A percentile compares a stretch with the other conserved stretches of the same genome.
phyloP scores from a whole-genome alignment of 2,888 invertebrate species.

The Drosophila lutescens region DNA sequence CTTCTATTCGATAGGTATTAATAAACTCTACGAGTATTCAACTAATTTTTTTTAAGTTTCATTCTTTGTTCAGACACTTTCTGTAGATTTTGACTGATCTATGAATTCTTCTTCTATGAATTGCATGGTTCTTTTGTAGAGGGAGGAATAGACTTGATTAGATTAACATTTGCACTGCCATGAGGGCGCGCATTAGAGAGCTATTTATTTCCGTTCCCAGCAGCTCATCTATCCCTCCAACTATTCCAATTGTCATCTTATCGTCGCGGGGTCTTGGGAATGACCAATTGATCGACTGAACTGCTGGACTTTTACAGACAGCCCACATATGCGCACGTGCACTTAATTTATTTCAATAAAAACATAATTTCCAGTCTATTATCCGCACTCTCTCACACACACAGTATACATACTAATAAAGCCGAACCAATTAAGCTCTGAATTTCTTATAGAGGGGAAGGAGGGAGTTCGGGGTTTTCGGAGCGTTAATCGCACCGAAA shows the following conservation, averaged over 20 bases:
- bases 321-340: slow-evolving; percentile 77
- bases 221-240: neutral
- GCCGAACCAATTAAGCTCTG: slow-evolving; percentile 69
- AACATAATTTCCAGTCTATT: slow-evolving; percentile 74
- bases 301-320: slow-evolving; percentile 14
- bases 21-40: no score
- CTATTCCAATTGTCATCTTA: slow-evolving; percentile 50
- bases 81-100: neutral
- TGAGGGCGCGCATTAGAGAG: slow-evolving; percentile 51
- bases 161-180: slow-evolving; percentile 66
- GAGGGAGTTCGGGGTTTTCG: neutral
- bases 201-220: slow-evolving; percentile 24
- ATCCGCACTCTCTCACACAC: slow-evolving; percentile 56
- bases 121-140: neutral
- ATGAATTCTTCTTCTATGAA: neutral
- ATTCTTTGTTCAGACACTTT: no score
- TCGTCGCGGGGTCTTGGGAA: slow-evolving; percentile 12
- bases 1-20: no score
- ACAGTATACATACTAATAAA: slow-evolving; percentile 40
- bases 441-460: neutral
- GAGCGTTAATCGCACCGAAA: slow-evolving; percentile 72
- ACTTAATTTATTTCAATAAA: slow-evolving; percentile 80
- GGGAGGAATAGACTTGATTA: slow-evolving; percentile 53
- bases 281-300: slow-evolving; percentile 41
- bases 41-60: no score